Conservation (phyloP, 2,888 invertebrate genomes). For the Coenonympha arcania region DNA sequence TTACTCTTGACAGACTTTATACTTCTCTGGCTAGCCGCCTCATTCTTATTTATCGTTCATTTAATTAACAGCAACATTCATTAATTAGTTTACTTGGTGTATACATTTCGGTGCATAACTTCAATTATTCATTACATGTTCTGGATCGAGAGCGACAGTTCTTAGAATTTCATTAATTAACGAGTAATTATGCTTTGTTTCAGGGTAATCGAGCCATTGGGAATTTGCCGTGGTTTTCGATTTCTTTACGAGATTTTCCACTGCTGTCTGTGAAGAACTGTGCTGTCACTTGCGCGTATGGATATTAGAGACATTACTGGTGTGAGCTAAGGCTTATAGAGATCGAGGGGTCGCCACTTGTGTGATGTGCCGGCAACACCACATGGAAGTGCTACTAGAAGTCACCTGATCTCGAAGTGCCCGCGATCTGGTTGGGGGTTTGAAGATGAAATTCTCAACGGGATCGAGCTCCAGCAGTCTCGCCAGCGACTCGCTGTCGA, state of each 20-base stretch:
- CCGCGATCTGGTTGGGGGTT: slow-evolving; percentile 39
- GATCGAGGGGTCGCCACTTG: slow-evolving; percentile 41
- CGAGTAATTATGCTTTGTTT: slow-evolving; percentile 36
- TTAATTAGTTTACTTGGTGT: not conserved
- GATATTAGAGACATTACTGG: slow-evolving; percentile 1
- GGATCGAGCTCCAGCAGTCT: slow-evolving; percentile 78
- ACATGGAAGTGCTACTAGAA: slow-evolving; percentile 58
- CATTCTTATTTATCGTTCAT: not conserved
- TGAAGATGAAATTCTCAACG: slow-evolving; percentile 76
- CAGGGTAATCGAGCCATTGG: slow-evolving; percentile 53
- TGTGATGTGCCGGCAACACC: slow-evolving; percentile 68
- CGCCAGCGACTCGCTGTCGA: slow-evolving; percentile 77
- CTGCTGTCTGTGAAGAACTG: slow-evolving; percentile 38
- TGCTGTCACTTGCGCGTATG: slow-evolving; percentile 40
- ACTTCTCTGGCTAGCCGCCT: not conserved
- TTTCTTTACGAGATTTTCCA: slow-evolving; percentile 30
- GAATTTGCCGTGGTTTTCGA: slow-evolving; percentile 38
- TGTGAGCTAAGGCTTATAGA: slow-evolving; percentile 22
- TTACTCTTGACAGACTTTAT: too few relatives aligned
- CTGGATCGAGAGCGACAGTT: slow-evolving; percentile 14
- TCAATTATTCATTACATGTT: slow-evolving; percentile 23
- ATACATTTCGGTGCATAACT: slow-evolving; percentile 9
- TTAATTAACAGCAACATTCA: slow-evolving; percentile 3
- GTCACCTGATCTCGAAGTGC: slow-evolving; percentile 50
- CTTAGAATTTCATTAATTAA: slow-evolving; percentile 19